Evolutionary conservation across 2,797 vertebrate species (phyloP).

Genomic region (Tragopan temminckii): DNA sequence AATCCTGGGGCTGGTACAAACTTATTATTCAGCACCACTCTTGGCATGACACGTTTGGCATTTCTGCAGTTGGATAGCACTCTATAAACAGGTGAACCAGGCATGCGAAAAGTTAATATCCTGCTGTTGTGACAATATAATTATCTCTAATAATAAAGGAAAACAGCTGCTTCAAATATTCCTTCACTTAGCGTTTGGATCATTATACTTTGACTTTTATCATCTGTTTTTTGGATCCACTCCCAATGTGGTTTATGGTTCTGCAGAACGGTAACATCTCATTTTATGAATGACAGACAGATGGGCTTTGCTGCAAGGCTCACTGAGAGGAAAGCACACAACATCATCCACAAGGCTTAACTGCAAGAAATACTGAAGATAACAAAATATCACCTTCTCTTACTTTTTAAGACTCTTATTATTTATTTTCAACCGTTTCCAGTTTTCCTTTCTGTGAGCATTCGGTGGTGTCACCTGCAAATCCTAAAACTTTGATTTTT

Average conservation of each 20-base stretch:
- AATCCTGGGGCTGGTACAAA: neutral
- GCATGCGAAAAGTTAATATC: slow-evolving; percentile 12
- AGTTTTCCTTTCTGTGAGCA: neutral
- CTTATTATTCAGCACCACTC: neutral
- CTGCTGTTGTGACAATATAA: slow-evolving; percentile 44
- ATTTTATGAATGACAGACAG: slow-evolving; percentile 68
- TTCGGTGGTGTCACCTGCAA: neutral
- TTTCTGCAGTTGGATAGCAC: neutral
- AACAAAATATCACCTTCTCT: slow-evolving; percentile 23
- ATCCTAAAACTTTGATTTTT: neutral
- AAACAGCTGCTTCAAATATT: slow-evolving; percentile 60
- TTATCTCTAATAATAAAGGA: slow-evolving; percentile 66
- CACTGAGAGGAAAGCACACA: neutral
- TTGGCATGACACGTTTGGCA: neutral
- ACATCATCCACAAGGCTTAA: neutral
- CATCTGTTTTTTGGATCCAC: slow-evolving; percentile 53
- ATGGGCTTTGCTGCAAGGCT: slow-evolving; percentile 43
- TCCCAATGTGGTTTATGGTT: slow-evolving; percentile 52
- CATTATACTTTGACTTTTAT: slow-evolving; percentile 68
- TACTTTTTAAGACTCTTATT: slow-evolving; percentile 4
- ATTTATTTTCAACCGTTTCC: neutral
- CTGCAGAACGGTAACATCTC: slow-evolving; percentile 22
- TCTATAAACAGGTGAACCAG: slow-evolving; percentile 49
- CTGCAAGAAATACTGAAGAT: slow-evolving; percentile 40
- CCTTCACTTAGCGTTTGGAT: slow-evolving; percentile 48